A percentile compares a stretch with the other conserved stretches of the same genome.
Conservation (phyloP, 2,797 vertebrate species). For the Lemur catta region DNA sequence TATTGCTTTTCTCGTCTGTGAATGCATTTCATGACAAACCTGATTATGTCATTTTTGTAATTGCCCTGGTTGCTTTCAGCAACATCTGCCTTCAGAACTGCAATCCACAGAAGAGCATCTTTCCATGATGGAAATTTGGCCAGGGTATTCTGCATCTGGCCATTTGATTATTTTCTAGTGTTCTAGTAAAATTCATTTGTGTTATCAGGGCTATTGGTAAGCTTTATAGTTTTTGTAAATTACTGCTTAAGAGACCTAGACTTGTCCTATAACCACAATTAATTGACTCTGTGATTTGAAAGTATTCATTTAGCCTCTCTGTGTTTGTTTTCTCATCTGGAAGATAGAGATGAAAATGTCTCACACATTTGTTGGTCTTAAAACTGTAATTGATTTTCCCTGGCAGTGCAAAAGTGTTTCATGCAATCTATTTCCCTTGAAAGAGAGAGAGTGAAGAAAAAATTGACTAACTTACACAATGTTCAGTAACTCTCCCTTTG, state of each 20-base stretch:
- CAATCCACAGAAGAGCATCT: background rate
- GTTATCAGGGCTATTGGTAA: background rate
- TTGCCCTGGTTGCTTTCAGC: slow-evolving; percentile 4
- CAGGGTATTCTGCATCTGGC: background rate
- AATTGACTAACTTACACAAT: background rate
- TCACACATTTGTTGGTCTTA: slow-evolving; percentile 7
- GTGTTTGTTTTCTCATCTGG: slow-evolving; percentile 27
- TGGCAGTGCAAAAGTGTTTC: background rate
- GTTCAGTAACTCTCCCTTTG: background rate
- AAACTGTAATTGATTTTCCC: slow-evolving; percentile 27
- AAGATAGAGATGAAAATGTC: background rate
- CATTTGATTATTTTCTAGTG: slow-evolving; percentile 19
- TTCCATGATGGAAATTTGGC: slow-evolving; percentile 27
- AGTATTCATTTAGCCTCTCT: slow-evolving; percentile 1
- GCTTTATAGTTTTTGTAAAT: slow-evolving; percentile 11
- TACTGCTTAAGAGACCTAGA: background rate
- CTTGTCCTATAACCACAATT: background rate
- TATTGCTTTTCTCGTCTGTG: slow-evolving; percentile 12
- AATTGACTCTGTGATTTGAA: slow-evolving; percentile 16
- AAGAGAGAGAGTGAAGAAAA: background rate
- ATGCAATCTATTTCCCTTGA: background rate
- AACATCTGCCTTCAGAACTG: slow-evolving; percentile 46
- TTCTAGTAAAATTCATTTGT: background rate
- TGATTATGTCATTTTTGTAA: slow-evolving; percentile 49
- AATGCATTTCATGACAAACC: slow-evolving; percentile 49